Base-by-base conservation (phyloP, 2,888 invertebrate genomes). In the Parelbella ahira region DNA sequence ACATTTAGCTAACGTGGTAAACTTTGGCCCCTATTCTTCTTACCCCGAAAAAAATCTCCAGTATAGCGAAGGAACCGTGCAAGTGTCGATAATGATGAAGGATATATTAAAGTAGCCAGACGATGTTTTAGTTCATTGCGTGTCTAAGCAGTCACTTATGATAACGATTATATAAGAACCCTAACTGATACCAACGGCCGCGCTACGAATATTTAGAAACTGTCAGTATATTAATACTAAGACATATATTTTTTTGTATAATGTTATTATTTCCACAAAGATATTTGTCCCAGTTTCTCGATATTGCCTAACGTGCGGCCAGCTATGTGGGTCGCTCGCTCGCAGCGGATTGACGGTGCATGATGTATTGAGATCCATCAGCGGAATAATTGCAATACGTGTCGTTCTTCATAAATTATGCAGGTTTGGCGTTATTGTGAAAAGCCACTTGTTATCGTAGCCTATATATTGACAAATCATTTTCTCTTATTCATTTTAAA, bases 351-450 rank as follows among this genome's bases (percentile, higher is more conserved):
- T 15, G 11, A 9, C 41, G 20, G 11, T 32, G 19, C 30, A 39
- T 33, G 41, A 41, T 29, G 29, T 8, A 12, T 39, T 6, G 39
- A 20, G 39, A 41, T 21, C 33, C 41, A 41, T 41, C 41, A 41
- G 41, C 41, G 41, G 33, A 33, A 41, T 33, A 41, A 41, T 41
- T 41, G 34, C 20, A 12, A 41, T 41, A 27, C 27, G 13, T 18
- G 1, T 8, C 10, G 18, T 15, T 25, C 25, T 20, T 27, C 12
- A 15, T 37, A 15, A 18, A 29, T 12, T 42, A 15, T 36, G 36
- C 36, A 20, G 11, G 28, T 34, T 15, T 29, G 33, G n/a, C 20
- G 27, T 5, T 36, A 41, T 37, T 45, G 25, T 13, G 20, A 7
- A 21, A 28, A 34, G 5, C 1, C 28, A 29, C 27, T 34, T 36